Evolutionary conservation across 2,888 invertebrate genomes (phyloP), one percentile per base, ranked within the genome.

Genomic region (Gisinianus flammeolus): DNA sequence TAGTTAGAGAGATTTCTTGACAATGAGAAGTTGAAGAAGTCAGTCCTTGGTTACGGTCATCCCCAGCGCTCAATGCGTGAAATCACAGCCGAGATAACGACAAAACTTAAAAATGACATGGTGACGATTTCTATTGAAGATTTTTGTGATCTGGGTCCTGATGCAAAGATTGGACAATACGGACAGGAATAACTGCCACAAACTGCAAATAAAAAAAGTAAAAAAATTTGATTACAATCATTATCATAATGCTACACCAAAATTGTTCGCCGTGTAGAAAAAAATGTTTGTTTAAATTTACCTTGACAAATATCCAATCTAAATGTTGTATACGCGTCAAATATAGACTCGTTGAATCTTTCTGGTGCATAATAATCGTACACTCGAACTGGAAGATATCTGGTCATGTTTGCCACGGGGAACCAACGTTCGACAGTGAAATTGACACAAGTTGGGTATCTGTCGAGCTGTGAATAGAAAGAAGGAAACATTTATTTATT

Each of bases 291-390:
- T n/a, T n/a, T n/a, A 4, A 44, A 58, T 1, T 2, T 58, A 58
- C 58, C 58, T 87, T 96, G 95, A 87, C 96, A 96, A 83, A 96
- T 95, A 87, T 95, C 95, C 79, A 96, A 89, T 31, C 94, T 89
- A 88, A 95, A 95, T 0, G 94, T 93, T 24, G 94, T 93, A 69
- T 94, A 89, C 2, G 95, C 91, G 88, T 96, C 95, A 87, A 95
- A 94, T 87, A 96, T 93, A 0, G 93, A 93, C 89, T 96, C 95
- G 88, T 96, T 96, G 88, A 93, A 96, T 31, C 96, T 93, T 87
- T 96, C 96, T 94, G 97, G 97, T 76, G 97, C 94, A 88, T 97
- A 97, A 87, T 96, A 97, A 88, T 98, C 97, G 88, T 96, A 98
- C 16, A 97, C 92, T 77, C 94, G 90, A 75, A 96, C 92, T 3